phyloP scores from a whole-genome alignment of 53 echinoderm and acorn worm genomes.

The Astropecten irregularis region DNA sequence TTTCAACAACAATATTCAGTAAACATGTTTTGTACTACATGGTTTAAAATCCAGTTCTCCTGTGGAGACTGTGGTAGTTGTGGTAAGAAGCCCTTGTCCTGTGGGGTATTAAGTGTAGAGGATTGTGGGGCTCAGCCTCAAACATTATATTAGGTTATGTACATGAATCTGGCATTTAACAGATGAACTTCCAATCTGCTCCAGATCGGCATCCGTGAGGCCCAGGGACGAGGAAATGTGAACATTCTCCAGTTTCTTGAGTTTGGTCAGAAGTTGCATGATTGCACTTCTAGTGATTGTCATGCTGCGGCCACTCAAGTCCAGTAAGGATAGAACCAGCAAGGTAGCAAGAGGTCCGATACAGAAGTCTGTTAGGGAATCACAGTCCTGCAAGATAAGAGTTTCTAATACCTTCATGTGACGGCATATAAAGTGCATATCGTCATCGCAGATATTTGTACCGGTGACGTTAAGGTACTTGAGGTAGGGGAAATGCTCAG shows the following conservation, averaged over 20 bases:
- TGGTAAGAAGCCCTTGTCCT: too few species aligned
- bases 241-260: background rate
- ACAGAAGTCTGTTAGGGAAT: conserved; percentile 35
- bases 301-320: conserved; percentile 7
- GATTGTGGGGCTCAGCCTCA: too few species aligned
- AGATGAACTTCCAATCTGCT: too few species aligned
- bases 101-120: too few species aligned
- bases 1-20: too few species aligned
- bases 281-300: conserved; percentile 1
- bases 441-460: conserved; percentile 40
- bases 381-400: conserved; percentile 14
- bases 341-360: conserved; percentile 24
- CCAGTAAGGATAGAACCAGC: background rate
- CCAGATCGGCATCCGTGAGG: conserved; percentile 41
- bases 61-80: too few species aligned
- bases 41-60: too few species aligned
- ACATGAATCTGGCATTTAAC: too few species aligned
- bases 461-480: background rate
- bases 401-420: conserved; percentile 25
- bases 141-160: too few species aligned
- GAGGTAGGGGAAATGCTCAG: conserved; percentile 14
- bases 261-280: background rate
- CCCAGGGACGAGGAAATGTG: background rate
- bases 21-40: too few species aligned
- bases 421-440: conserved; percentile 41